Base-by-base conservation (phyloP, 2,888 invertebrate species). In the Sisyra nigra region DNA sequence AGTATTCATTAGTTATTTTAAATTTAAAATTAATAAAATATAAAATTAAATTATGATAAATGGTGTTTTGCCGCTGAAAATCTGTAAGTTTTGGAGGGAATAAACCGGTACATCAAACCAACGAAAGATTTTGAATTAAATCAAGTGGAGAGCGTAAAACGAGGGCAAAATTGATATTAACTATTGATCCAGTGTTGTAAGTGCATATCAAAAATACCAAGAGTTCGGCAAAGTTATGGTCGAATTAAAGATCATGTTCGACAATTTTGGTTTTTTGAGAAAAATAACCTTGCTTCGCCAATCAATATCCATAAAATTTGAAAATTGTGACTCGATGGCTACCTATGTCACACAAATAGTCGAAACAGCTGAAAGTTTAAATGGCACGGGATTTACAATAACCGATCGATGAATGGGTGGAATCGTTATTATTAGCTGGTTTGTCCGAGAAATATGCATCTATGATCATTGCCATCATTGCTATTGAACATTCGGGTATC, bases 331-430 rank as follows among this genome's bases (percentile, higher is more conserved):
- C 14, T 49, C 49, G 2, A 55, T 55, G 51, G 46, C 41, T 7
- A 8, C 14, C 1, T 57, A 56, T 38, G 52, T 57, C 2, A 56
- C 49, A 38, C 54, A 53, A 43, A 37, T 56, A 1, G 42, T 54
- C 2, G 54, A 53, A 40, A 55, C 48, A 6, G 38, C 49, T 2
- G 53, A 52, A 17, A 49, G 47, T 44, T 48, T 55, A 34, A 45
- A 44, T 13, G 35, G 52, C 34, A 56, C 54, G 2, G 54, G 53
- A n/a, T 56, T 56, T 40, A 46, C 49, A 11, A 49, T 56, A 1
- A 44, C 45, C n/a, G n/a, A n/a, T n/a, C 31, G 52, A 55, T 29
- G 48, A 49, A 41, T 56, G 55, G 52, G 44, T 52, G 11, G 54
- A 53, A 9, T 50, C 53, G 4, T 46, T 54, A 41, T 43, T 55